A percentile compares a stretch with the other conserved stretches of the same genome.
These are phyloP conservation scores for Chloroceryle aenea DNA, from an alignment of 2,113 vertebrate genomes.

Conservation along the genomic window DNA sequence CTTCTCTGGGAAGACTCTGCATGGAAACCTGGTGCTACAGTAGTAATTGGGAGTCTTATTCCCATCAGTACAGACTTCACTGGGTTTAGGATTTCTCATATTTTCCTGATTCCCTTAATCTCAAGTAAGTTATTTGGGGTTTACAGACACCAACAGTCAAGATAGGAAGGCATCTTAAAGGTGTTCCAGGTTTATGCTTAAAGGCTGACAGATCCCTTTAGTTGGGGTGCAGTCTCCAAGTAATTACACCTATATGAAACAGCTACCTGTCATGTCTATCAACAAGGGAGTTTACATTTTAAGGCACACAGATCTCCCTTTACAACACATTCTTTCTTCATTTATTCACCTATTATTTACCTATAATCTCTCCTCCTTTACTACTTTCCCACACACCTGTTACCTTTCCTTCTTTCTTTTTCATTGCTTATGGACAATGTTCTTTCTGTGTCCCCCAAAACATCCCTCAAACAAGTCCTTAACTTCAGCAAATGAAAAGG, in stretches of 20 bases:
- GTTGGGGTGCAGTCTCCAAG: neutral
- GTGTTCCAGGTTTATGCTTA: neutral
- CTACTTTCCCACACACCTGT: slow-evolving; percentile 28
- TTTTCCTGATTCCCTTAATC: slow-evolving; percentile 6
- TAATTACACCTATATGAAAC: slow-evolving; percentile 19
- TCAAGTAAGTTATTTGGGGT: neutral
- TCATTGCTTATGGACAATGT: neutral
- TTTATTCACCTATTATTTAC: slow-evolving; percentile 28
- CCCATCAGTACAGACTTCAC: neutral
- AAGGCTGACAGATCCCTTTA: slow-evolving; percentile 5
- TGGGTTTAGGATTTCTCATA: neutral
- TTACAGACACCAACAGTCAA: neutral
- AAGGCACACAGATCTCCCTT: slow-evolving; percentile 1
- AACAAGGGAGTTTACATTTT: slow-evolving; percentile 12
- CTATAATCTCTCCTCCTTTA: slow-evolving; percentile 6
- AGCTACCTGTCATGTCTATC: slow-evolving; percentile 47
- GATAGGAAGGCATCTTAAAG: neutral
- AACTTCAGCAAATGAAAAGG: neutral
- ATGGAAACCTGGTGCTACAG: neutral
- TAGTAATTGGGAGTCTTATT: neutral
- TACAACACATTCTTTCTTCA: neutral
- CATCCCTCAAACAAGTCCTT: neutral
- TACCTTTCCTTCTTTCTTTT: neutral
- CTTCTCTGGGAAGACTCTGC: neutral
- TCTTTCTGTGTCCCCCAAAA: neutral